These are phyloP conservation scores for Rhinichthys klamathensis DNA, from an alignment of 2,113 vertebrate species.

Conservation along the genomic window DNA sequence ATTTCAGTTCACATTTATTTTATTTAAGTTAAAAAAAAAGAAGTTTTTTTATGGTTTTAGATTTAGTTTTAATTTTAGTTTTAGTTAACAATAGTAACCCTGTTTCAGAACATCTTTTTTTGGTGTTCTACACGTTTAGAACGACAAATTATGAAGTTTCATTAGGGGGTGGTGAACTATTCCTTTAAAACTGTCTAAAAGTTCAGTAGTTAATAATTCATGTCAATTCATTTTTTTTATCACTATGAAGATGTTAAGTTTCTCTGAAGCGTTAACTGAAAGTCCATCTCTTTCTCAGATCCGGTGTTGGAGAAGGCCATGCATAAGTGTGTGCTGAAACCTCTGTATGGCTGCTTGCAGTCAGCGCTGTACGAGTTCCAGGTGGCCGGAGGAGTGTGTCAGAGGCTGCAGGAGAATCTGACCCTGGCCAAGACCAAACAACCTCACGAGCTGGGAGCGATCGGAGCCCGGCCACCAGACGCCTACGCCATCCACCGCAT, in stretches of 20 bases:
- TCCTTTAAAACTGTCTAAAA: neutral
- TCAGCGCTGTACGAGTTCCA: conserved; percentile 86
- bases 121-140: too few species aligned
- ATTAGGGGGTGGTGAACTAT: too few species aligned
- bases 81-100: too few species aligned
- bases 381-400: conserved; percentile 81
- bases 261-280: neutral
- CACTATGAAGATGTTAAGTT: neutral
- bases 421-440: conserved; percentile 83
- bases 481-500: conserved; percentile 88
- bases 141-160: too few species aligned
- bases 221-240: neutral
- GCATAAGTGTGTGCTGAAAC: conserved; percentile 96
- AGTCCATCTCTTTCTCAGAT: conserved; percentile 72
- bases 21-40: neutral
- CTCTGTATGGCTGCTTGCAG: conserved; percentile 85
- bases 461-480: conserved; percentile 83
- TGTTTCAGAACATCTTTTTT: too few species aligned
- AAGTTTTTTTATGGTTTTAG: neutral
- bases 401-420: conserved; percentile 88
- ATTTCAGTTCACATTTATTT: too few species aligned
- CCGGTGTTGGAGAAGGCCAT: conserved; percentile 93
- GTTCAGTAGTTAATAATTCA: too few species aligned
- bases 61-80: neutral
- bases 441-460: conserved; percentile 89